These are phyloP conservation scores for Drosophila paucipuncta DNA, from an alignment of 2,888 invertebrate genomes.

Conservation along the genomic window DNA sequence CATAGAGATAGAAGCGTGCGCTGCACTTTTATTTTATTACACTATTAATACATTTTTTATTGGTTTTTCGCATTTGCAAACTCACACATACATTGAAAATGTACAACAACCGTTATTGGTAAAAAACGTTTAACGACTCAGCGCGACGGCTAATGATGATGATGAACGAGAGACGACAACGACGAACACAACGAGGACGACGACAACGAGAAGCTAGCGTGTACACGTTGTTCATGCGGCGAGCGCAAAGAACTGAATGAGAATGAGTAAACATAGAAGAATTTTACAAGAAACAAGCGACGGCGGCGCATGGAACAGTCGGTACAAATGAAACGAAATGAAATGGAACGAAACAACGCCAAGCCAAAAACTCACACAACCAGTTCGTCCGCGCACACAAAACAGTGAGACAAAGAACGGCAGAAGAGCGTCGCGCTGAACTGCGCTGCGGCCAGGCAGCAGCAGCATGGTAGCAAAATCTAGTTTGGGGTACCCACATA, in stretches of 20 bases:
- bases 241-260: conserved; percentile 78
- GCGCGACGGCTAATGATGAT: conserved; percentile 35
- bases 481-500: conserved; percentile 61
- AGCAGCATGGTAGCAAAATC: conserved; percentile 64
- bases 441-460: conserved; percentile 14
- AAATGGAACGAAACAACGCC: conserved; percentile 43
- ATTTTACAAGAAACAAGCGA: conserved; percentile 72
- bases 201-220: conserved; percentile 50
- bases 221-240: conserved; percentile 74
- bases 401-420: conserved; percentile 67
- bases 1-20: conserved; percentile 32
- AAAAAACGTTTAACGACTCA: conserved; percentile 37
- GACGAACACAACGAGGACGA: conserved; percentile 52
- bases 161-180: conserved; percentile 53
- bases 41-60: conserved; percentile 59
- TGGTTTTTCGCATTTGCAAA: conserved; percentile 51
- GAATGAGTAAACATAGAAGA: conserved; percentile 72
- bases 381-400: conserved; percentile 64
- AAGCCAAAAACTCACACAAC: conserved; percentile 75
- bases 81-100: conserved; percentile 50
- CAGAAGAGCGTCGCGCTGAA: conserved; percentile 28
- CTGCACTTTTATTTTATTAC: conserved; percentile 48
- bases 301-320: conserved; percentile 33
- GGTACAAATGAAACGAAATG: conserved; percentile 27
- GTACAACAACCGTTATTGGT: conserved; percentile 53